Percentiles rank a stretch among this genome's conserved stretches.
These are phyloP conservation scores for Pseudoatta argentina DNA, from an alignment of 1,140 invertebrate species.

Conservation along the genomic window DNA sequence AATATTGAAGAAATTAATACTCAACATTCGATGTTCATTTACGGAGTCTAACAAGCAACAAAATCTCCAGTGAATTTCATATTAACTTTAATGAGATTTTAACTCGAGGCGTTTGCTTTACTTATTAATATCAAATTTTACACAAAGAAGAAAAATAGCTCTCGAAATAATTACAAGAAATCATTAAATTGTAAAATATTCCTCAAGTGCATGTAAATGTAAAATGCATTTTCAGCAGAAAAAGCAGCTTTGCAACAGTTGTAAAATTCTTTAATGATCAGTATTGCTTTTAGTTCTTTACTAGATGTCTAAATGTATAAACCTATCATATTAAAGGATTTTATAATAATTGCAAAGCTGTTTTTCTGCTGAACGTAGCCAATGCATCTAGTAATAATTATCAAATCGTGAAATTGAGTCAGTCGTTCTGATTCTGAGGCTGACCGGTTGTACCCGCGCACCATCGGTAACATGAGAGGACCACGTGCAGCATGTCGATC, in stretches of 20 bases:
- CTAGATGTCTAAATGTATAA: too few relatives aligned
- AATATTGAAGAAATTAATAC: background rate
- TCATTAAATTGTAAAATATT: background rate
- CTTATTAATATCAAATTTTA: background rate
- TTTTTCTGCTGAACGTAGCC: too few relatives aligned
- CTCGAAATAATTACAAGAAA: background rate
- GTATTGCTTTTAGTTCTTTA: too few relatives aligned
- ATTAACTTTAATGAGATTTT: background rate
- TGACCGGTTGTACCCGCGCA: slow-evolving; percentile 4
- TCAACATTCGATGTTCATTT: too few relatives aligned
- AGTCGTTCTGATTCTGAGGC: background rate
- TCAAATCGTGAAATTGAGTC: background rate
- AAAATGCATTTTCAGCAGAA: background rate
- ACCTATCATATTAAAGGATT: too few relatives aligned
- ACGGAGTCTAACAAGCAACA: background rate
- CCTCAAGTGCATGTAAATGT: background rate
- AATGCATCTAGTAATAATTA: background rate
- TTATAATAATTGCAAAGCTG: too few relatives aligned
- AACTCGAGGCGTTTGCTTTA: background rate
- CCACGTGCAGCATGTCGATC: slow-evolving; percentile 56
- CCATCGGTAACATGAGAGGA: slow-evolving; percentile 20
- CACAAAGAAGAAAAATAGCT: background rate
- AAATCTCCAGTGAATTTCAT: background rate
- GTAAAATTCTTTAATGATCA: too few relatives aligned
- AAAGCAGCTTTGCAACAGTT: too few relatives aligned